phyloP scores from a whole-genome alignment of 2,797 vertebrate genomes.

The Pipistrellus pygmaeus region DNA sequence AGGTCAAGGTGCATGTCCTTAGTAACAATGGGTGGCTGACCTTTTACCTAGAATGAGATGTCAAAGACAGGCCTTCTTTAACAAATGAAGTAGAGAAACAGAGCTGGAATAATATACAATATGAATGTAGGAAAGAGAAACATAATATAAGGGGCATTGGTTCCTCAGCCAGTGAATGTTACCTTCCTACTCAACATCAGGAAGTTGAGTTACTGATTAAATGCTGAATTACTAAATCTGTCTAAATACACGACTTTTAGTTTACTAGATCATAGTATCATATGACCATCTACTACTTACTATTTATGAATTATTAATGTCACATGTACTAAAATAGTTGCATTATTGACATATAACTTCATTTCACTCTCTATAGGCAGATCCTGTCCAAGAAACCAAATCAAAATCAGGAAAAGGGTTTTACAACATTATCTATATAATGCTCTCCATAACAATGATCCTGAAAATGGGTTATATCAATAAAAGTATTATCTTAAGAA shows the following conservation, averaged over 20 bases:
- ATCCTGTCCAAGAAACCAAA: background rate
- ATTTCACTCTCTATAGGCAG: background rate
- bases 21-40: background rate
- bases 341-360: background rate
- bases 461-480: slow-evolving; percentile 12
- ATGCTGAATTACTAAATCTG: background rate
- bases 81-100: background rate
- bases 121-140: background rate
- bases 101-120: background rate
- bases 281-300: background rate
- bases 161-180: background rate
- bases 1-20: background rate
- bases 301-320: background rate
- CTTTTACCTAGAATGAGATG: background rate
- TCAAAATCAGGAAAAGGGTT: background rate
- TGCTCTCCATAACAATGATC: background rate
- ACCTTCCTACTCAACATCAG: background rate
- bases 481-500: background rate
- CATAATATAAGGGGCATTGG: background rate
- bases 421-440: background rate
- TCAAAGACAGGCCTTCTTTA: background rate
- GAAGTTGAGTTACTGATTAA: background rate
- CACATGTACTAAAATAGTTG: background rate
- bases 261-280: background rate
- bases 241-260: background rate